phyloP scores from a whole-genome alignment of 2,797 vertebrate species.

The Macrochelys suwanniensis region DNA sequence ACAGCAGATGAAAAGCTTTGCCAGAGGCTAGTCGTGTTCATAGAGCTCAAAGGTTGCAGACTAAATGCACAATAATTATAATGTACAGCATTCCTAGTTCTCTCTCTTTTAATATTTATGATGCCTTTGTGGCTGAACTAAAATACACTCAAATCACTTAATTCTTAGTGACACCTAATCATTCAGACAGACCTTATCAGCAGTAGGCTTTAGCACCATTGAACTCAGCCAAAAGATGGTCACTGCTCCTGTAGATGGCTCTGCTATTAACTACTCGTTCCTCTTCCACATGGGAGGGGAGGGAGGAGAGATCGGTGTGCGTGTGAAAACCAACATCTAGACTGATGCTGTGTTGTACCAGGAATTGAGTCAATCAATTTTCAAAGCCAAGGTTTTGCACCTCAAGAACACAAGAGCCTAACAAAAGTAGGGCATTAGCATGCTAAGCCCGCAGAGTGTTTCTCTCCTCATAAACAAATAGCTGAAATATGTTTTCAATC shows the following conservation, averaged over 20 bases:
- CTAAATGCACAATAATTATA: conserved; percentile 14
- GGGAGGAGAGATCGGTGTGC: background rate
- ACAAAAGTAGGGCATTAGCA: accelerated
- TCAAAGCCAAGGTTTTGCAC: background rate
- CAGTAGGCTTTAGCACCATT: background rate
- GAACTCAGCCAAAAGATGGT: background rate
- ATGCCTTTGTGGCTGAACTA: background rate
- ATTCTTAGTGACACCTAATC: background rate
- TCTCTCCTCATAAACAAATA: background rate
- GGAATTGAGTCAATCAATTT: background rate
- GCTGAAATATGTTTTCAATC: background rate
- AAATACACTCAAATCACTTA: background rate
- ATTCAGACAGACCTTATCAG: background rate
- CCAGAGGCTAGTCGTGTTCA: conserved; percentile 6
- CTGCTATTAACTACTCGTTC: background rate
- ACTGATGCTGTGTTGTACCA: background rate
- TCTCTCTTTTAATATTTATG: background rate
- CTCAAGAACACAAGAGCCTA: background rate
- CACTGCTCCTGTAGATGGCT: background rate
- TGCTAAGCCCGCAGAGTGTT: background rate
- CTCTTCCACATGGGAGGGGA: background rate
- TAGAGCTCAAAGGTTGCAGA: conserved; percentile 25
- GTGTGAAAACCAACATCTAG: background rate
- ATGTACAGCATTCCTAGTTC: background rate
- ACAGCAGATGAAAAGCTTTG: conserved; percentile 50